Conservation (phyloP, 2,888 invertebrate genomes). For the Drosophila borealis region DNA sequence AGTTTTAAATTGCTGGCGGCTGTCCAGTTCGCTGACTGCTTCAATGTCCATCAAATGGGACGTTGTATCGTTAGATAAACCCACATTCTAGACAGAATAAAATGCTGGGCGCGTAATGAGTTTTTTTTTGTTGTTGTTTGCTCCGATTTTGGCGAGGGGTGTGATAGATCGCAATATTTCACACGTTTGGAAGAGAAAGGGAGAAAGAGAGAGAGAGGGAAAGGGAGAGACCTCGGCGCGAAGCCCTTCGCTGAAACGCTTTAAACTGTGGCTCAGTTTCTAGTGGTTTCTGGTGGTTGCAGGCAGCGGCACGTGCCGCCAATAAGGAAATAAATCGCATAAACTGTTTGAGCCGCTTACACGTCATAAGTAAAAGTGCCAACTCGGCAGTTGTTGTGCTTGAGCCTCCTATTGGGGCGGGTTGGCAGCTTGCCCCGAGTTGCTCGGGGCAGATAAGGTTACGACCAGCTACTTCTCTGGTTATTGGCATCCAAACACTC, state of each 20-base stretch:
- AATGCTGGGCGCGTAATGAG: conserved; percentile 45
- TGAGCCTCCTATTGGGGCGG: conserved; percentile 10
- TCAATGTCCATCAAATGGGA: conserved; percentile 52
- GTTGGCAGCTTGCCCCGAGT: conserved; percentile 33
- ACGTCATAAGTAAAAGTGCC: conserved; percentile 73
- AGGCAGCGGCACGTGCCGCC: conserved; percentile 68
- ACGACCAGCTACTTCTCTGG: conserved; percentile 44
- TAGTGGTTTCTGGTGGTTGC: conserved; percentile 36
- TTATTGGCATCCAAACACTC: conserved; percentile 45
- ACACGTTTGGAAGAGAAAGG: conserved; percentile 16
- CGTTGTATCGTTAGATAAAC: conserved; percentile 45
- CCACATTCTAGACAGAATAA: conserved; percentile 39
- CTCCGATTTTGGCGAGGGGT: background rate
- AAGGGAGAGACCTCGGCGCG: background rate
- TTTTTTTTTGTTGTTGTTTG: conserved; percentile 8
- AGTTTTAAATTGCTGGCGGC: conserved; percentile 62
- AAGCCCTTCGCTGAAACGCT: conserved; percentile 38
- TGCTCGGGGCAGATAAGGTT: conserved; percentile 51
- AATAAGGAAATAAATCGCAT: conserved; percentile 78
- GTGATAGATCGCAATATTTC: conserved; percentile 19
- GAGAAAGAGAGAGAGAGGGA: background rate
- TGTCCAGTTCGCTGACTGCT: conserved; percentile 33
- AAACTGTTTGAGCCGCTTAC: conserved; percentile 78
- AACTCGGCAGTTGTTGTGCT: conserved; percentile 19
- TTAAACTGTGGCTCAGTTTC: conserved; percentile 46